phyloP scores from a whole-genome alignment of 2,888 invertebrate species.

The Periphyllus acericola region DNA sequence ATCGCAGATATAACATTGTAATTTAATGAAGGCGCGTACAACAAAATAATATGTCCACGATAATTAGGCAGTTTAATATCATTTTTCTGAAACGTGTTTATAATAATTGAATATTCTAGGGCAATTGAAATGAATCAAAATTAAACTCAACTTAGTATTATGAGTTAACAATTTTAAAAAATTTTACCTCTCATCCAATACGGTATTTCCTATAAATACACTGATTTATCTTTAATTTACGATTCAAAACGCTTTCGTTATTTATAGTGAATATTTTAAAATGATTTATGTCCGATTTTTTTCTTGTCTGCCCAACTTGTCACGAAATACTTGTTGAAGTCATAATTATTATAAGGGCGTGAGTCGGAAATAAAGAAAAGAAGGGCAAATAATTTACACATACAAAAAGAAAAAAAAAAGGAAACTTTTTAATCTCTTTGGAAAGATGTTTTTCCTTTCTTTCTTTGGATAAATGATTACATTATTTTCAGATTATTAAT shows the following conservation, averaged over 20 bases:
- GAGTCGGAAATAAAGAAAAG: slow-evolving; percentile 13
- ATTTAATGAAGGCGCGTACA: too few relatives aligned
- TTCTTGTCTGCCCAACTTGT: slow-evolving; percentile 23
- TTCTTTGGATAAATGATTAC: slow-evolving; percentile 29
- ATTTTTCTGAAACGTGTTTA: too few relatives aligned
- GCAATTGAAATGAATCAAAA: too few relatives aligned
- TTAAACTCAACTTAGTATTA: too few relatives aligned
- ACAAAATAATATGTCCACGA: too few relatives aligned
- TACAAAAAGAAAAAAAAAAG: neutral
- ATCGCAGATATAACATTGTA: too few relatives aligned
- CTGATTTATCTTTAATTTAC: slow-evolving; percentile 13
- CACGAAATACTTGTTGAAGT: slow-evolving; percentile 50
- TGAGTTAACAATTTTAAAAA: too few relatives aligned
- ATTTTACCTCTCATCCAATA: neutral
- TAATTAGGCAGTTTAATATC: too few relatives aligned
- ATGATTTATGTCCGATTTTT: slow-evolving; percentile 43
- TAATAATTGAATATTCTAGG: too few relatives aligned
- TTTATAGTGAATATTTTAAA: slow-evolving; percentile 48
- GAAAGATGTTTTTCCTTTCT: slow-evolving; percentile 34
- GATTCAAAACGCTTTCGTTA: slow-evolving; percentile 14
- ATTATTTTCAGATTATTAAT: slow-evolving; percentile 55
- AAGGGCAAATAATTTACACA: slow-evolving; percentile 9
- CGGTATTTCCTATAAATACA: neutral
- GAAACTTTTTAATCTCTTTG: slow-evolving; percentile 35
- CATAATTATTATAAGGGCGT: slow-evolving; percentile 45